Conservation (phyloP, 1,140 invertebrate genomes). For the Pollicipes pollicipes region DNA sequence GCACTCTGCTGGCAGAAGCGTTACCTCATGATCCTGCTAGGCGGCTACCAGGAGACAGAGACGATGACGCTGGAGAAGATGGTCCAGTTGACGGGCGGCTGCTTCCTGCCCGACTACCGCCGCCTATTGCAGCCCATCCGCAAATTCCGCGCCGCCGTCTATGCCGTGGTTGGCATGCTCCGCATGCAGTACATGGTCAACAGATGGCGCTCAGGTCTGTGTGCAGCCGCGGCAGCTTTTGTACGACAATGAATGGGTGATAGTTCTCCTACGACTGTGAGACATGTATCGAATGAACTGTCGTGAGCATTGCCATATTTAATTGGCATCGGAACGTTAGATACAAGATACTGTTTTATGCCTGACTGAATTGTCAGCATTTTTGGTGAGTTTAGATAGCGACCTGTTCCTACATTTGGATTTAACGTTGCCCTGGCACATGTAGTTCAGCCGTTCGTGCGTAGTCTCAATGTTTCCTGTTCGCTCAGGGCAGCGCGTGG, state of each 20-base stretch:
- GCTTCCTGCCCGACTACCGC: neutral
- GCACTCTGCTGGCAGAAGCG: slow-evolving; percentile 67
- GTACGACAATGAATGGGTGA: no score
- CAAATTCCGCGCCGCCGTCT: neutral
- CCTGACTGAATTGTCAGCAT: neutral
- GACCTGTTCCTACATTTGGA: no score
- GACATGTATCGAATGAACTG: no score
- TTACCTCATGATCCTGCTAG: slow-evolving; percentile 50
- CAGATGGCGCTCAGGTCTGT: neutral
- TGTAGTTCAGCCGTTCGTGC: no score
- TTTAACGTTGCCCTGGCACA: no score
- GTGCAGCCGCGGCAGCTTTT: no score
- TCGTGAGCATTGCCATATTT: no score
- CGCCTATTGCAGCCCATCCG: neutral
- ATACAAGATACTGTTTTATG: no score
- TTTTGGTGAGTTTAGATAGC: no score
- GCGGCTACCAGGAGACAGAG: slow-evolving; percentile 38
- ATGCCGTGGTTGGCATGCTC: neutral
- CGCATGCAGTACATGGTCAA: neutral
- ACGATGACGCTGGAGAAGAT: neutral
- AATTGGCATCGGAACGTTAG: no score
- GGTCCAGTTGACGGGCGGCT: slow-evolving; percentile 4
- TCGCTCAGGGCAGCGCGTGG: neutral
- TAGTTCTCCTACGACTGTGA: no score
- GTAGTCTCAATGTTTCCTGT: neutral